Conservation (phyloP, 2,888 invertebrate species). For the Portevinia maculata region DNA sequence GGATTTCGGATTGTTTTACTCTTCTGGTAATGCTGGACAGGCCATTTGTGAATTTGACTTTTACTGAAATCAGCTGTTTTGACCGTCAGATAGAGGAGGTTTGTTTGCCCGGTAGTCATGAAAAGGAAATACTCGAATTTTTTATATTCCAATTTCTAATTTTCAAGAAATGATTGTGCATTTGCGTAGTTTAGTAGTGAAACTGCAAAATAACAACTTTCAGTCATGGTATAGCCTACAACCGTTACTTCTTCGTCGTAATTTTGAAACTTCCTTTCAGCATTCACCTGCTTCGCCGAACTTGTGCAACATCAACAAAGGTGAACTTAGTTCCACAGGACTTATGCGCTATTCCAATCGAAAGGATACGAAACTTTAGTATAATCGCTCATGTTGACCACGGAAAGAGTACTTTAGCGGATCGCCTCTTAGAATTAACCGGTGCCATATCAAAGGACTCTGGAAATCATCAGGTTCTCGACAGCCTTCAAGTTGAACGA, state of each 20-base stretch:
- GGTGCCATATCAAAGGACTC: slow-evolving; percentile 89
- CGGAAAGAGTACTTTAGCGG: slow-evolving; percentile 98
- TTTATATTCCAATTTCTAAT: neutral
- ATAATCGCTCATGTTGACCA: slow-evolving; percentile 99
- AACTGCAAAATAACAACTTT: slow-evolving; percentile 13
- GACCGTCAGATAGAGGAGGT: no score
- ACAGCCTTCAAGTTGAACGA: slow-evolving; percentile 92
- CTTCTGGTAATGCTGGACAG: no score
- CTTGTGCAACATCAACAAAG: slow-evolving; percentile 9
- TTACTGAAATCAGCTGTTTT: no score
- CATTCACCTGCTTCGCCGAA: slow-evolving; percentile 24
- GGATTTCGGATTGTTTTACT: no score
- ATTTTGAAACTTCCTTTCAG: neutral
- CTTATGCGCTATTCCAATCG: slow-evolving; percentile 78
- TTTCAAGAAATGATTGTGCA: slow-evolving; percentile 28
- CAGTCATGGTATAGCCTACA: slow-evolving; percentile 1
- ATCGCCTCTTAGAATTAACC: slow-evolving; percentile 95
- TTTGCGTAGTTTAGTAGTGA: slow-evolving; percentile 12
- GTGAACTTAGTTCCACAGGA: slow-evolving; percentile 61
- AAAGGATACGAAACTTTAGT: slow-evolving; percentile 93
- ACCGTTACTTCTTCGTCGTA: neutral
- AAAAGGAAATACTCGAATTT: neutral
- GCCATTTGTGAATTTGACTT: no score
- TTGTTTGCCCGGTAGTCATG: no score
- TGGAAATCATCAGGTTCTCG: slow-evolving; percentile 89